Evolutionary conservation across 2,888 invertebrate genomes (phyloP).

Genomic region (Limenitis camilla): DNA sequence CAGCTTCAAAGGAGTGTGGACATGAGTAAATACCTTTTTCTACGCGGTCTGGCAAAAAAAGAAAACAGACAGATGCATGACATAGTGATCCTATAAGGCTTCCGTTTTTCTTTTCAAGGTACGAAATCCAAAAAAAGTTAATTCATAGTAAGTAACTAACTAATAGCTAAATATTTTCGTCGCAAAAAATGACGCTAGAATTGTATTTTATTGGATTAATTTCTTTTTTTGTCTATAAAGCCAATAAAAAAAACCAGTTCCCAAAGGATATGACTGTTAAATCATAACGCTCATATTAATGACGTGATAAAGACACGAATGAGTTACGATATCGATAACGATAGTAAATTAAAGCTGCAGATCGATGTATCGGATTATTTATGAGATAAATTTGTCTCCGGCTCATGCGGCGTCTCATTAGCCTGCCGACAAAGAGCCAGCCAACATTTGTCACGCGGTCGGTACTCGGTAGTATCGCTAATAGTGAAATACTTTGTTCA

Average conservation of each 20-base stretch:
- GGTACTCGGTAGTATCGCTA: conserved; percentile 51
- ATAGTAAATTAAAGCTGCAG: conserved; percentile 60
- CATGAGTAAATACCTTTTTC: no score
- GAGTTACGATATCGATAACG: conserved; percentile 61
- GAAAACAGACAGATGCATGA: no score
- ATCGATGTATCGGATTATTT: conserved; percentile 67
- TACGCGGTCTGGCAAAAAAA: no score
- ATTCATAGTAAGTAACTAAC: no score
- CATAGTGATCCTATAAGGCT: no score
- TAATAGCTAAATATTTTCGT: no score
- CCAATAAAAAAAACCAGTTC: not conserved
- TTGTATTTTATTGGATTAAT: no score
- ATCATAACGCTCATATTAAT: conserved; percentile 29
- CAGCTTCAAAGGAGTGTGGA: no score
- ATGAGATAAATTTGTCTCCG: conserved; percentile 67
- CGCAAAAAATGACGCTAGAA: no score
- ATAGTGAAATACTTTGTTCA: conserved; percentile 43
- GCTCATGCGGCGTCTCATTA: conserved; percentile 60
- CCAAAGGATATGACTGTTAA: conserved; percentile 7
- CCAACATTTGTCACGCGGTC: conserved; percentile 57
- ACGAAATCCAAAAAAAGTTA: no score
- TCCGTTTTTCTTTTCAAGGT: no score
- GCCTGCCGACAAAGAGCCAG: conserved; percentile 59
- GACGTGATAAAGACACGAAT: conserved; percentile 55
- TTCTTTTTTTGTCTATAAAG: no score